Percentiles rank a stretch among this genome's conserved stretches.
These are phyloP conservation scores for Typhlomys cinereus DNA, from an alignment of 2,113 vertebrate genomes.

Conservation along the genomic window DNA sequence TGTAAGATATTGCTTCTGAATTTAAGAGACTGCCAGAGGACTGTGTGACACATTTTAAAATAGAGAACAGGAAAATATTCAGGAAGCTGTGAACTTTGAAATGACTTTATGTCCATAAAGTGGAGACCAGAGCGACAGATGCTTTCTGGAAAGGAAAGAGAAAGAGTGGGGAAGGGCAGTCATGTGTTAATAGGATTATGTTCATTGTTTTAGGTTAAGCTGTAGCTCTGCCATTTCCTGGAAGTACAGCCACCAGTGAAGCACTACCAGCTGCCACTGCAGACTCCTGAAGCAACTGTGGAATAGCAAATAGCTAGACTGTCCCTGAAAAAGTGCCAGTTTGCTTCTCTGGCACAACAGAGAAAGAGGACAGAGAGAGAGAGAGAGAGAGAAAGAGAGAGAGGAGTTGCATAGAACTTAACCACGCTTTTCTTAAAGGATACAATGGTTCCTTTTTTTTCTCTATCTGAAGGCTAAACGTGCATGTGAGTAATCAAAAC, in stretches of 20 bases:
- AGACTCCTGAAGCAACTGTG: constrained; percentile 76
- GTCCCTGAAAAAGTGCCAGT: constrained; percentile 63
- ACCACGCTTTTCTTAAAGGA: not conserved
- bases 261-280: constrained; percentile 74
- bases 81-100: constrained; percentile 65
- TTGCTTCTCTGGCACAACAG: not conserved
- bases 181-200: constrained; percentile 66
- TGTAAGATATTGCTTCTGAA: constrained; percentile 1
- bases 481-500: not conserved
- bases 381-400: not conserved
- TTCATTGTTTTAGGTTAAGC: constrained; percentile 74
- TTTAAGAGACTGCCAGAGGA: constrained; percentile 41
- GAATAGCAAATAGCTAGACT: constrained; percentile 79
- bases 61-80: constrained; percentile 57
- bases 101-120: constrained; percentile 57
- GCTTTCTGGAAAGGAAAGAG: constrained; percentile 60
- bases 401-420: not conserved
- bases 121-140: constrained; percentile 63
- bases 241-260: constrained; percentile 67
- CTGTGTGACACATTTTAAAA: constrained; percentile 67
- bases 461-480: constrained; percentile 3
- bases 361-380: not conserved
- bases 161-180: not conserved
- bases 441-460: constrained; percentile 14
- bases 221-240: constrained; percentile 72